These are phyloP conservation scores for Caradrina clavipalpis DNA, from an alignment of 2,888 invertebrate species.

Conservation along the genomic window DNA sequence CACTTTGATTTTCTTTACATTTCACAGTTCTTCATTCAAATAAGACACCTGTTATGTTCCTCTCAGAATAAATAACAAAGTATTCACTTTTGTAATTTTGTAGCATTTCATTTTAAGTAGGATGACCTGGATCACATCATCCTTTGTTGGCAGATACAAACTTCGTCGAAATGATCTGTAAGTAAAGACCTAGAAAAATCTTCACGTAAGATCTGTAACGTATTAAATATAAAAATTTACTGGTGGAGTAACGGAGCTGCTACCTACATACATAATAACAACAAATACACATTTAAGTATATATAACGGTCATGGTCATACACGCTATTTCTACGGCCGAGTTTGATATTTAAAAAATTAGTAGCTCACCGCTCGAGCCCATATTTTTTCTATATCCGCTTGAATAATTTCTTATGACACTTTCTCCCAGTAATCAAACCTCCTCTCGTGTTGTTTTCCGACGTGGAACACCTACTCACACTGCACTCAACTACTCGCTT, in stretches of 20 bases:
- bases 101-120: background rate
- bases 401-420: slow-evolving; percentile 1
- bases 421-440: slow-evolving; percentile 28
- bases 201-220: background rate
- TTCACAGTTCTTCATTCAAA: no score
- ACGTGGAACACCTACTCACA: background rate
- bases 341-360: background rate
- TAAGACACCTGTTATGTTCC: no score
- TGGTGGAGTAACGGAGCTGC: slow-evolving; percentile 23
- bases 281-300: slow-evolving; percentile 13
- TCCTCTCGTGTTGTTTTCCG: slow-evolving; percentile 34
- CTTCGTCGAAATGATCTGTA: no score
- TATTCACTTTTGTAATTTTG: no score
- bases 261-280: slow-evolving; percentile 32
- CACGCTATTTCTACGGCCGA: slow-evolving; percentile 2
- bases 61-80: no score
- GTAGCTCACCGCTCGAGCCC: slow-evolving; percentile 51
- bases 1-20: no score
- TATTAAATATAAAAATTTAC: background rate
- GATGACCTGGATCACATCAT: slow-evolving; percentile 16
- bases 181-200: background rate
- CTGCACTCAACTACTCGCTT: background rate
- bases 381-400: slow-evolving; percentile 32
- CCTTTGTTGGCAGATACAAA: background rate
- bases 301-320: slow-evolving; percentile 11